A percentile compares a stretch with the other conserved stretches of the same genome.
These are phyloP conservation scores for Hucho hucho DNA, from an alignment of 2,113 vertebrate genomes.

Conservation along the genomic window DNA sequence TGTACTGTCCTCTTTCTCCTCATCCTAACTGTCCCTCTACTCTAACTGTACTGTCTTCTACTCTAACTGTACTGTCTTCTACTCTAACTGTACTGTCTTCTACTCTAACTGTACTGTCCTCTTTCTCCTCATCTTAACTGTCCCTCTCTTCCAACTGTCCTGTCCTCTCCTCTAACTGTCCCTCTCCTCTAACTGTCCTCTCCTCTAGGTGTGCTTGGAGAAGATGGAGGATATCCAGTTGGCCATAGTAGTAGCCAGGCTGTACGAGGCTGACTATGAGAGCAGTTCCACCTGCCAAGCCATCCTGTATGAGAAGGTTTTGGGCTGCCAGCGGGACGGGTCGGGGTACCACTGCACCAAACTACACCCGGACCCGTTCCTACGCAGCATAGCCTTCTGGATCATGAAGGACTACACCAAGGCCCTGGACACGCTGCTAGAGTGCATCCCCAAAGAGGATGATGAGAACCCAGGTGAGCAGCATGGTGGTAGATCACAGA, in stretches of 20 bases:
- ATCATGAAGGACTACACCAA: constrained; percentile 93
- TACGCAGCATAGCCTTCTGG: constrained; percentile 96
- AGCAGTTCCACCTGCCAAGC: constrained; percentile 91
- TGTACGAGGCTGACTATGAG: constrained; percentile 96
- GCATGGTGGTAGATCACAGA: neutral
- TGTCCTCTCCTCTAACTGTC: too few species aligned
- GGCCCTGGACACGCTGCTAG: constrained; percentile 91
- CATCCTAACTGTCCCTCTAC: too few species aligned
- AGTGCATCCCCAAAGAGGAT: constrained; percentile 93
- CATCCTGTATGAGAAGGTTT: constrained; percentile 89
- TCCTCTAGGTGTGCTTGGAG: constrained; percentile 88
- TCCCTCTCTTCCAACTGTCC: too few species aligned
- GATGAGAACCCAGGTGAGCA: constrained; percentile 85
- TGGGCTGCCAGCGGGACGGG: constrained; percentile 88
- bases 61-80: too few species aligned
- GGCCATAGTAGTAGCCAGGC: constrained; percentile 92
- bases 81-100: too few species aligned
- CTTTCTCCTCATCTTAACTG: too few species aligned
- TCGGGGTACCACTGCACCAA: constrained; percentile 81
- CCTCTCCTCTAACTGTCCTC: too few species aligned
- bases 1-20: too few species aligned
- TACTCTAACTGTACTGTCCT: too few species aligned
- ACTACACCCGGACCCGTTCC: constrained; percentile 91
- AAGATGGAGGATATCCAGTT: constrained; percentile 99
- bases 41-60: too few species aligned